Conservation (phyloP, 2,888 invertebrate genomes). For the Drosophila monieri region DNA sequence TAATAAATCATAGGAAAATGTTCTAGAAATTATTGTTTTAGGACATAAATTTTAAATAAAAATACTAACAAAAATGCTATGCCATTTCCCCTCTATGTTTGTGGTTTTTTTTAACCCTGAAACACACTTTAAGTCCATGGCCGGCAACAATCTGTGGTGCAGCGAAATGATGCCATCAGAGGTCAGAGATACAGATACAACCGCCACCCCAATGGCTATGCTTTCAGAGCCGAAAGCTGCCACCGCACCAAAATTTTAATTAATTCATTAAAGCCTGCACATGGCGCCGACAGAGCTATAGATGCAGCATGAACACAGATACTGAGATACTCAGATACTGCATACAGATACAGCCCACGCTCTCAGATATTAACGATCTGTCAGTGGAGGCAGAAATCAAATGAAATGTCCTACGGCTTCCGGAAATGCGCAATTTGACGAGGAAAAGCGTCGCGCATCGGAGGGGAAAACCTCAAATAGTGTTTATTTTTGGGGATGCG, state of each 20-base stretch:
- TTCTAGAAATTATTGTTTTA: neutral
- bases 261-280: conserved; percentile 72
- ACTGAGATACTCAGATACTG: conserved; percentile 1
- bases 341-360: conserved; percentile 16
- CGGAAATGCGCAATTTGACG: conserved; percentile 74
- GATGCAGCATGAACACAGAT: conserved; percentile 37
- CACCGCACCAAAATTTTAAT: conserved; percentile 60
- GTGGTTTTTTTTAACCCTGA: conserved; percentile 23
- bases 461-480: conserved; percentile 37
- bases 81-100: neutral
- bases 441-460: conserved; percentile 15
- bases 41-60: no score
- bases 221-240: conserved; percentile 23
- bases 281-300: conserved; percentile 51
- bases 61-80: conserved; percentile 1
- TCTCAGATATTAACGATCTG: conserved; percentile 40
- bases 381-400: conserved; percentile 37
- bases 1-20: conserved; percentile 1
- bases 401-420: conserved; percentile 55
- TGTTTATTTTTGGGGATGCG: conserved; percentile 29
- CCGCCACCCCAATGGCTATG: conserved; percentile 23
- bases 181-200: conserved; percentile 55
- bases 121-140: conserved; percentile 43
- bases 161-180: conserved; percentile 56
- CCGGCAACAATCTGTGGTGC: conserved; percentile 24